A percentile compares a stretch with the other conserved stretches of the same genome.
These are phyloP conservation scores for Esperia sulphurella DNA, from an alignment of 2,888 invertebrate genomes.

Conservation along the genomic window DNA sequence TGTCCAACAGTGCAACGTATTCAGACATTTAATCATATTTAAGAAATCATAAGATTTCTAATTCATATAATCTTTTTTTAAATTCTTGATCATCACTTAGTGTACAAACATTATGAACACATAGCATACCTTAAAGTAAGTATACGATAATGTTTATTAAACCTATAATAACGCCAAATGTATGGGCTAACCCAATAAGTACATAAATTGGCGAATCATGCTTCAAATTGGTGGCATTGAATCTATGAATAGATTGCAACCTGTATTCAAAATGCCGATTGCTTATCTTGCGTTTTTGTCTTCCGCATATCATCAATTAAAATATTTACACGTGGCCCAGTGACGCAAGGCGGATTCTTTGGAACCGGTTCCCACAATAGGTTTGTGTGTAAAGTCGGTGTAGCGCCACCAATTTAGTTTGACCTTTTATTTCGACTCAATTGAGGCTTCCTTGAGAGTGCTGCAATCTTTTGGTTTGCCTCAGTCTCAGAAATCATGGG, in stretches of 20 bases:
- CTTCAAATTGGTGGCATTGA: conserved; percentile 24
- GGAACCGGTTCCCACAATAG: conserved; percentile 64
- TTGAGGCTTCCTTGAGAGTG: conserved; percentile 7
- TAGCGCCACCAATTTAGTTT: conserved; percentile 57
- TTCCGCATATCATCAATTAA: conserved; percentile 76
- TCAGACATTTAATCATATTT: no score
- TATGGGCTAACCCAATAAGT: no score
- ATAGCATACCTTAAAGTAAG: no score
- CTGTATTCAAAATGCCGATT: conserved; percentile 45
- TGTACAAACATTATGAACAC: no score
- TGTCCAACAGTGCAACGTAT: no score
- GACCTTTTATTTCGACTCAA: conserved; percentile 33
- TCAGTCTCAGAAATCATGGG: not conserved
- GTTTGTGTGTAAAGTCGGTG: conserved; percentile 56
- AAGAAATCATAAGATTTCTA: no score
- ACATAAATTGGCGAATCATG: not conserved
- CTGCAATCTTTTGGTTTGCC: not conserved
- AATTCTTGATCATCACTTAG: no score
- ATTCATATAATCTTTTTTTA: no score
- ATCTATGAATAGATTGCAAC: conserved; percentile 34
- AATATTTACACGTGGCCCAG: conserved; percentile 71
- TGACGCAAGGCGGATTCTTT: conserved; percentile 68
- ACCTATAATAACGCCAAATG: no score
- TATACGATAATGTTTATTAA: no score
- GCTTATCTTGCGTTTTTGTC: conserved; percentile 42